phyloP scores from a whole-genome alignment of 2,888 invertebrate genomes.

The Callosobruchus maculatus region DNA sequence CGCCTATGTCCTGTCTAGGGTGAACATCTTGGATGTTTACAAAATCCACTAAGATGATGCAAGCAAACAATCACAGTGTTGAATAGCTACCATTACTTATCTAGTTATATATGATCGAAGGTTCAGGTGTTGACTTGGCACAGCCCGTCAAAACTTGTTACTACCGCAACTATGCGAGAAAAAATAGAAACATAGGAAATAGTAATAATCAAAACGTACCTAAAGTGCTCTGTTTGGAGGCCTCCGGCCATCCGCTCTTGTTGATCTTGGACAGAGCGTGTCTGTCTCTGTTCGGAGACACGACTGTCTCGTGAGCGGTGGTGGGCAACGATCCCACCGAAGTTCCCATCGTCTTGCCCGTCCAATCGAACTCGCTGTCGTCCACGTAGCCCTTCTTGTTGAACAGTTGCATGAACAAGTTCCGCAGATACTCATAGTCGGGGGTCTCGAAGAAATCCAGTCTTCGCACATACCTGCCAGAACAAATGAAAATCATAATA shows the following conservation, averaged over 20 bases:
- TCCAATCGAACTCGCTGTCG: constrained; percentile 95
- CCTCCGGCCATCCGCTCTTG: constrained; percentile 80
- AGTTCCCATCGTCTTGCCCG: constrained; percentile 78
- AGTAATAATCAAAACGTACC: too few species aligned
- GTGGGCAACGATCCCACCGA: constrained; percentile 91
- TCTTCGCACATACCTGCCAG: constrained; percentile 79
- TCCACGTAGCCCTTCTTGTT: constrained; percentile 82
- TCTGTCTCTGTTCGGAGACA: constrained; percentile 85
- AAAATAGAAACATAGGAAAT: too few species aligned
- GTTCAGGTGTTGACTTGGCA: too few species aligned
- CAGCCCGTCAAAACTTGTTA: too few species aligned
- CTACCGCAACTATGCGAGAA: too few species aligned
- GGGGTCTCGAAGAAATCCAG: constrained; percentile 99
- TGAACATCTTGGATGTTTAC: too few species aligned
- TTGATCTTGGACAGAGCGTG: constrained; percentile 71
- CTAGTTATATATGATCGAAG: too few species aligned
- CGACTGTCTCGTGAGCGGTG: constrained; percentile 85
- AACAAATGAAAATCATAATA: too few species aligned
- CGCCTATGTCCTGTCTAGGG: too few species aligned
- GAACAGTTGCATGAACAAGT: constrained; percentile 90
- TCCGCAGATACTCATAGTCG: constrained; percentile 97
- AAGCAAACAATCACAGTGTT: too few species aligned
- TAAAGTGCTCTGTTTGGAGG: constrained; percentile 75
- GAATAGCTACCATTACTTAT: too few species aligned
- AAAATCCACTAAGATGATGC: too few species aligned